Evolutionary conservation across 2,888 invertebrate genomes (phyloP).

Genomic region (Teleiodes luculella): DNA sequence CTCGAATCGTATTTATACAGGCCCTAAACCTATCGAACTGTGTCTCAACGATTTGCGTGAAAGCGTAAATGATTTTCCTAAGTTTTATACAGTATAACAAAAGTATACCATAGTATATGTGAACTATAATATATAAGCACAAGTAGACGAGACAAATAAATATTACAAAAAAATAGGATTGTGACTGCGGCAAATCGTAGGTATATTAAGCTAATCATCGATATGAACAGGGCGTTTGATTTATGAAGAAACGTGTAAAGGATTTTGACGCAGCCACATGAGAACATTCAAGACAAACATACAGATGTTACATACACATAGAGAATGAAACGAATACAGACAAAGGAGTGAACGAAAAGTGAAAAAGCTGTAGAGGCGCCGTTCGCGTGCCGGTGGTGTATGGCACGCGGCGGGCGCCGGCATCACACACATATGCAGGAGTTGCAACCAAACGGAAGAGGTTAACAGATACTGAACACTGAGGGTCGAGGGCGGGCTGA

Average conservation of each 20-base stretch:
- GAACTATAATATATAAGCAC: constrained; percentile 73
- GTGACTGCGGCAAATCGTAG: constrained; percentile 69
- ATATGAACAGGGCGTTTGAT: constrained; percentile 37
- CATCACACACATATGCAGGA: constrained; percentile 78
- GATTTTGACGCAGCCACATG: constrained; percentile 70
- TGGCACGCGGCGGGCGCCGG: constrained; percentile 66
- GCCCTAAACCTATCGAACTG: constrained; percentile 64
- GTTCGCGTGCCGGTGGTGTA: constrained; percentile 60
- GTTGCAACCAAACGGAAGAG: constrained; percentile 77
- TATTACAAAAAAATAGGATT: constrained; percentile 66
- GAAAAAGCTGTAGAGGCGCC: constrained; percentile 72
- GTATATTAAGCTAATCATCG: constrained; percentile 34
- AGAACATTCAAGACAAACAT: constrained; percentile 77
- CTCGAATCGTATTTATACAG: constrained; percentile 64
- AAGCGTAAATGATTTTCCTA: constrained; percentile 80
- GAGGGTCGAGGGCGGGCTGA: constrained; percentile 80
- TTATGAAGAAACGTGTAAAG: constrained; percentile 38
- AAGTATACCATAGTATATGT: constrained; percentile 69
- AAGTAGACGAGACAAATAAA: constrained; percentile 77
- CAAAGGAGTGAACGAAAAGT: constrained; percentile 75
- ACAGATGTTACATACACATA: constrained; percentile 80
- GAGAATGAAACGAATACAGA: constrained; percentile 79
- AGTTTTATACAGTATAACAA: constrained; percentile 69
- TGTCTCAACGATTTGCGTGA: constrained; percentile 77
- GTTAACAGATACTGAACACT: constrained; percentile 78